These are phyloP conservation scores for Plusia festucae DNA, from an alignment of 2,888 invertebrate species.

Conservation along the genomic window DNA sequence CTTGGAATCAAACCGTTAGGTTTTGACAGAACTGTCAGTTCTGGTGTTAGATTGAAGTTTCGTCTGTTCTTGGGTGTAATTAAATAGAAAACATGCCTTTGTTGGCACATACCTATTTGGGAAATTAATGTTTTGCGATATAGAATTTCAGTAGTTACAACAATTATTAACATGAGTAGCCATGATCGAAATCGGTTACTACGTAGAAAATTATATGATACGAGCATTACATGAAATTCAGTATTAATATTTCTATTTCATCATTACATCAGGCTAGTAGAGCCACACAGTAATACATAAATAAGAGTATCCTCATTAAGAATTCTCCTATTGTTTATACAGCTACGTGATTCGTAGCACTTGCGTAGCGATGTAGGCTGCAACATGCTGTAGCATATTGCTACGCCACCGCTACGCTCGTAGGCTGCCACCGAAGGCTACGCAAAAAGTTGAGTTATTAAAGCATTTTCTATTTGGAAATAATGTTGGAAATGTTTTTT, in stretches of 20 bases:
- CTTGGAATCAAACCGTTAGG: too few species aligned
- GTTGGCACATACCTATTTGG: too few species aligned
- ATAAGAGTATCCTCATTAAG: conserved; percentile 9
- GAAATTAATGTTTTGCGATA: too few species aligned
- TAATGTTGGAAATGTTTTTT: not conserved
- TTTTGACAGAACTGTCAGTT: too few species aligned
- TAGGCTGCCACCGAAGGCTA: conserved; percentile 6
- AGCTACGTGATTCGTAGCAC: conserved; percentile 8
- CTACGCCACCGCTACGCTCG: conserved; percentile 7
- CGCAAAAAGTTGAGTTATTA: conserved; percentile 7
- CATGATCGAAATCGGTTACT: too few species aligned
- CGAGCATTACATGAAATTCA: not conserved
- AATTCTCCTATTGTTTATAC: conserved; percentile 3
- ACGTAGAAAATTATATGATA: too few species aligned
- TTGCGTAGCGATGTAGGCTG: conserved; percentile 7
- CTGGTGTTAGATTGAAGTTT: too few species aligned
- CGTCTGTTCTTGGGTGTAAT: too few species aligned
- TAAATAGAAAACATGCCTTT: too few species aligned
- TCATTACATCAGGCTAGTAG: not conserved
- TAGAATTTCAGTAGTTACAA: too few species aligned
- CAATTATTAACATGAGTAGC: too few species aligned
- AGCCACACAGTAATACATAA: not conserved
- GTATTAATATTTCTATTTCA: not conserved
- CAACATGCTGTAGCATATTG: conserved; percentile 9
- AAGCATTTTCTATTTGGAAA: conserved; percentile 3